A percentile compares a stretch with the other conserved stretches of the same genome.
Evolutionary conservation across 1,140 invertebrate genomes (phyloP).

Genomic region (Scylla paramamosain): DNA sequence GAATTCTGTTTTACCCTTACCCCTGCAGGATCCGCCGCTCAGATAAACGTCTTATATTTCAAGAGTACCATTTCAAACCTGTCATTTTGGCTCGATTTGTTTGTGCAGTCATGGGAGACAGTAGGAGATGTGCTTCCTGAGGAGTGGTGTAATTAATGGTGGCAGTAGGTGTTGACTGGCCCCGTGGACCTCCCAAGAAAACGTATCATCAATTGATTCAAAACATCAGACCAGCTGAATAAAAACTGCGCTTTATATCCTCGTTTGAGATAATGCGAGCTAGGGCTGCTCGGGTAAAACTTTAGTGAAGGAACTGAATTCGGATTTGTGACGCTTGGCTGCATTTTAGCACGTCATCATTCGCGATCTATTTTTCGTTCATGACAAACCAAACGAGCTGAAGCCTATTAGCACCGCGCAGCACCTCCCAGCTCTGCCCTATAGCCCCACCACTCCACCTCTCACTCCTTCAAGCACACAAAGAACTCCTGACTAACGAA

Average conservation of each 20-base stretch:
- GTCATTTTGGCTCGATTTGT: background rate
- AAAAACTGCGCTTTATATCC: too few relatives aligned
- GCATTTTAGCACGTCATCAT: too few relatives aligned
- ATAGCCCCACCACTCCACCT: background rate
- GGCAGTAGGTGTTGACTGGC: background rate
- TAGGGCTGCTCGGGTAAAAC: too few relatives aligned
- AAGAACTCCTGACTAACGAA: background rate
- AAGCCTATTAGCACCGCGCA: background rate
- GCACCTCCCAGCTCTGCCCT: background rate
- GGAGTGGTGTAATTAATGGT: background rate
- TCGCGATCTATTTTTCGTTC: too few relatives aligned
- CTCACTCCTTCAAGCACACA: background rate
- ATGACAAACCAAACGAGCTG: too few relatives aligned
- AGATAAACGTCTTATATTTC: slow-evolving; percentile 30
- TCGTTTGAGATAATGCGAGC: too few relatives aligned
- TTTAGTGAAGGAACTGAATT: too few relatives aligned
- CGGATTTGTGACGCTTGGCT: too few relatives aligned
- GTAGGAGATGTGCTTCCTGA: background rate
- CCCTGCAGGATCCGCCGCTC: background rate
- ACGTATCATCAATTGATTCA: background rate
- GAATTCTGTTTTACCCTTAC: background rate
- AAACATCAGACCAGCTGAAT: background rate
- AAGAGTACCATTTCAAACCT: background rate
- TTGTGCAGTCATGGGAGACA: background rate
- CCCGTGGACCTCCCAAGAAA: background rate